These are phyloP conservation scores for Tachuris rubrigastra DNA, from an alignment of 2,113 vertebrate genomes.

Conservation along the genomic window DNA sequence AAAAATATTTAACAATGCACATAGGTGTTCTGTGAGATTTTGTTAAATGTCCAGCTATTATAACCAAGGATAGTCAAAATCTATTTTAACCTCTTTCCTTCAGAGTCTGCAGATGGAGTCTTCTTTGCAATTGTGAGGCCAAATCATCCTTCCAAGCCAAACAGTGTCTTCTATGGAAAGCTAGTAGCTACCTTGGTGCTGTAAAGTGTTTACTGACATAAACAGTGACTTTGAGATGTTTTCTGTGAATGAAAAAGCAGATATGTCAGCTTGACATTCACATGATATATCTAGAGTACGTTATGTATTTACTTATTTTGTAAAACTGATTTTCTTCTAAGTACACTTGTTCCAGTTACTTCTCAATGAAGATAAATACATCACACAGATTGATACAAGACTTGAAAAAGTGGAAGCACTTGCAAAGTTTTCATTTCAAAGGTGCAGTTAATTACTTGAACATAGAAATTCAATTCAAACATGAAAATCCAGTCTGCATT, in stretches of 20 bases:
- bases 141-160: background rate
- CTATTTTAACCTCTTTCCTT: background rate
- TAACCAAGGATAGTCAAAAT: background rate
- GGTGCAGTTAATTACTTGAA: background rate
- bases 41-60: background rate
- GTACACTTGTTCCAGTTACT: background rate
- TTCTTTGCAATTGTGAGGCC: background rate
- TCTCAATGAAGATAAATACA: background rate
- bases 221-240: background rate
- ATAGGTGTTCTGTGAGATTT: background rate
- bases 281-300: background rate
- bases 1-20: background rate
- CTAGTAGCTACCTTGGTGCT: background rate
- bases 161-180: background rate
- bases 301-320: background rate
- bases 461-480: background rate
- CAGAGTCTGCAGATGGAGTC: background rate
- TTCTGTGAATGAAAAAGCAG: background rate
- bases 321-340: background rate
- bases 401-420: background rate
- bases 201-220: background rate
- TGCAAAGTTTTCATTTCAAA: background rate
- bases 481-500: background rate
- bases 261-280: background rate
- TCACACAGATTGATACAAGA: background rate